A percentile compares a stretch with the other conserved stretches of the same genome.
These are phyloP conservation scores for Leptinotarsa juncta DNA, from an alignment of 2,888 invertebrate genomes.

Conservation along the genomic window DNA sequence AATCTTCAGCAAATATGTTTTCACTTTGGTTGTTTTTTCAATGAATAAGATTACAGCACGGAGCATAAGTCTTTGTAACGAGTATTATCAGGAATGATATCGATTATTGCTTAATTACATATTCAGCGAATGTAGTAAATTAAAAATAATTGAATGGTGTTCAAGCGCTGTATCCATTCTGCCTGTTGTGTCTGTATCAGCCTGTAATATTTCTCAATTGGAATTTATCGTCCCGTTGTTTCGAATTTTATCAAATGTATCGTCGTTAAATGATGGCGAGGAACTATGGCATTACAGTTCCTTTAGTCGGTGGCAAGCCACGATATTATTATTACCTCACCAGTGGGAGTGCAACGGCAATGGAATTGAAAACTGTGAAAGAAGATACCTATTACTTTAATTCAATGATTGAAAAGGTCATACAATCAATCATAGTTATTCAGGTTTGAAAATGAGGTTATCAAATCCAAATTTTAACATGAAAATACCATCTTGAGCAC, in stretches of 20 bases:
- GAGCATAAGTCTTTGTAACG: constrained; percentile 41
- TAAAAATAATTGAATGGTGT: constrained; percentile 63
- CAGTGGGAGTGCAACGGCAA: too few relatives aligned
- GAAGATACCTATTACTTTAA: too few relatives aligned
- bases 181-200: neutral
- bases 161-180: constrained; percentile 16
- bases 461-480: too few relatives aligned
- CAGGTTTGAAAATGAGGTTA: too few relatives aligned
- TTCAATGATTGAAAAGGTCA: too few relatives aligned
- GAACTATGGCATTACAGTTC: neutral
- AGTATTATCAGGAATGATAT: constrained; percentile 59
- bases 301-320: neutral
- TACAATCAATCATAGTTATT: too few relatives aligned
- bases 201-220: constrained; percentile 7
- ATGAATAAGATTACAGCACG: constrained; percentile 25
- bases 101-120: constrained; percentile 62
- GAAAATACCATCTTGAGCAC: too few relatives aligned
- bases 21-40: constrained; percentile 34
- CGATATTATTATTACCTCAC: too few relatives aligned
- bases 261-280: neutral
- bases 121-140: constrained; percentile 60
- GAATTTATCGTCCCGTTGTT: constrained; percentile 9
- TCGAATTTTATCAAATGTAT: constrained; percentile 3
- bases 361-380: too few relatives aligned
- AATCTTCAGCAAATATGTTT: constrained; percentile 31